phyloP scores from a whole-genome alignment of 2,113 vertebrate genomes.

The Silurus meridionalis region DNA sequence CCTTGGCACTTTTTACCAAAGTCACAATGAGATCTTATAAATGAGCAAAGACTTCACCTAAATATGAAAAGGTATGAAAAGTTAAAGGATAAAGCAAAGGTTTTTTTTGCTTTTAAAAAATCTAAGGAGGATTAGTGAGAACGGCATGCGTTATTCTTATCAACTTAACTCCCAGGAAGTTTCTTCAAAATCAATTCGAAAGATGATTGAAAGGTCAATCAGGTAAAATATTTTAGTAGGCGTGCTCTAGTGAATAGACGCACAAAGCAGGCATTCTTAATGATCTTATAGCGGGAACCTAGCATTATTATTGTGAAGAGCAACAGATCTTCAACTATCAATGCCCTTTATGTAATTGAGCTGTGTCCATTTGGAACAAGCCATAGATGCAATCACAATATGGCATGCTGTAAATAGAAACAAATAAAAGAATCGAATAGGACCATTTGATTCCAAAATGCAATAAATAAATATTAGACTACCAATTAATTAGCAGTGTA shows the following conservation, averaged over 20 bases:
- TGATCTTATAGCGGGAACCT: not conserved
- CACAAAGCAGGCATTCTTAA: not conserved
- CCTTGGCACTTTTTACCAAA: conserved; percentile 27
- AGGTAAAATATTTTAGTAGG: not conserved
- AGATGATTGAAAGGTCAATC: not conserved
- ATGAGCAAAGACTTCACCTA: not conserved
- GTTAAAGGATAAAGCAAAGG: not conserved
- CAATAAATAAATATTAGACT: not conserved
- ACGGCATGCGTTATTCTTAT: not conserved
- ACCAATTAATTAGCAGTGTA: not conserved
- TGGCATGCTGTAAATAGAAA: not conserved
- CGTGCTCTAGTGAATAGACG: not conserved
- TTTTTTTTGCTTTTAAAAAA: not conserved
- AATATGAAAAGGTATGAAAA: not conserved
- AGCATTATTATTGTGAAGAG: not conserved
- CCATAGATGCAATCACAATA: not conserved
- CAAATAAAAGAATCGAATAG: not conserved
- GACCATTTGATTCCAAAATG: not conserved
- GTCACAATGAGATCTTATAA: conserved; percentile 5
- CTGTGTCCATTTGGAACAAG: not conserved
- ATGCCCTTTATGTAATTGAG: not conserved
- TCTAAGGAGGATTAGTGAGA: not conserved
- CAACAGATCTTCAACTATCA: not conserved
- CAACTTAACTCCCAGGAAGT: not conserved
- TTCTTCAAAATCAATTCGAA: not conserved